Base-by-base conservation (phyloP, 2,797 vertebrate genomes). In the Danio choprae region DNA sequence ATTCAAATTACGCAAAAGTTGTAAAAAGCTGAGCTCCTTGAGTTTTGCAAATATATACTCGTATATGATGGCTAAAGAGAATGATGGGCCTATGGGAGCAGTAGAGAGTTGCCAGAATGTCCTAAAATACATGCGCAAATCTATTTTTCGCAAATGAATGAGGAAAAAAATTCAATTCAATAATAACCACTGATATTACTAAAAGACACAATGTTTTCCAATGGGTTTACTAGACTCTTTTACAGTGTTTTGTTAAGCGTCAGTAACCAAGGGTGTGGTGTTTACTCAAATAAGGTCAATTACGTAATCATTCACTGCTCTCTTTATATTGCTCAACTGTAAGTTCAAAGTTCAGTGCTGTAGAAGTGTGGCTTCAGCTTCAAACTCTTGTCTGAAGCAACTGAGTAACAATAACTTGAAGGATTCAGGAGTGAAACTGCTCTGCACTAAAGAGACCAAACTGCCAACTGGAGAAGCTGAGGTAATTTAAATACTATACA, bases 351-450 rank as follows among this genome's bases (percentile, higher is more conserved):
- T 18, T 56, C 51, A 7, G 16, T 70, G 10, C 36, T 18, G 67
- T 53, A 9, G 4, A 64, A 50, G 29, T 7, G 15, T 71, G 50
- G 36, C 16, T 41, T 71, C 11, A 56, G n/a, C 18, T 72, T 6
- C 20, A 56, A 18, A 56, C n/a, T 56, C n/a, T 7, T 16, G 18
- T 20, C 1, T 56, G 56, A 56, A 20, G n/a, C n/a, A 72, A 10
- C n/a, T 4, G 3, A 50, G 5, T 10, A 51, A 5, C 36, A 18
- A 55, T 29, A 41, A 40, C 12, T 15, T 22, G n/a, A 55, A 7
- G 15, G 50, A 72, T 72, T 72, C 70, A 44, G 53, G 70, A 44
- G 51, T 58, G 51, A 72, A 72, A 40, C 68, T 41, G 4, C 62
- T 64, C 4, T 18, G 10, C 50, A 71, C 36, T 15, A 36, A 55